Conservation (phyloP, 1,140 invertebrate species). For the Penaeus indicus region DNA sequence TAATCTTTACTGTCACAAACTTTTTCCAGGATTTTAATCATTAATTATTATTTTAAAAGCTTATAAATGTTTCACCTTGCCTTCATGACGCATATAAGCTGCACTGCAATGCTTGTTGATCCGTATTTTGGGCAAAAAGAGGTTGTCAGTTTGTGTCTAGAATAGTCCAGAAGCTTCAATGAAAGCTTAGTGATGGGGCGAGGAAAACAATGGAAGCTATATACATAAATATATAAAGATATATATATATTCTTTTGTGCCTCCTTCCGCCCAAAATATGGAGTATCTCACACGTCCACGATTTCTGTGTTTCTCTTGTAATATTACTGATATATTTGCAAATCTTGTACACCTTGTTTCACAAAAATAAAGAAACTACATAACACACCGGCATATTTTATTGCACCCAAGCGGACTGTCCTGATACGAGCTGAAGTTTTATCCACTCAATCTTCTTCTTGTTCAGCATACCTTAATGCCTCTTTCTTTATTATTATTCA, state of each 20-base stretch:
- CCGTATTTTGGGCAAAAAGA: slow-evolving; percentile 60
- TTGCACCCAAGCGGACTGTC: not conserved
- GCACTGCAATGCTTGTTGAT: slow-evolving; percentile 58
- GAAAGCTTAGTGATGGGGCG: no score
- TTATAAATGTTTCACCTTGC: slow-evolving; percentile 58
- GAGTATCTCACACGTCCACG: slow-evolving; percentile 58
- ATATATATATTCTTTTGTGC: slow-evolving; percentile 34
- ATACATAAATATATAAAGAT: slow-evolving; percentile 41
- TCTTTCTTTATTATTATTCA: no score
- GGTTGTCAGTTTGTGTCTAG: slow-evolving; percentile 9
- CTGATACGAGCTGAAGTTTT: not conserved
- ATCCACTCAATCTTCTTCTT: not conserved
- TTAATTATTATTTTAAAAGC: slow-evolving; percentile 49
- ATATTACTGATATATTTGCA: slow-evolving; percentile 64
- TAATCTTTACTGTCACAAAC: slow-evolving; percentile 32
- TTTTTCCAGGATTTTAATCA: slow-evolving; percentile 43
- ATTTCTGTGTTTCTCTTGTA: slow-evolving; percentile 59
- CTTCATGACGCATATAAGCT: slow-evolving; percentile 58
- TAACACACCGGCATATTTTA: not conserved
- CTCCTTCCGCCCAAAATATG: slow-evolving; percentile 60
- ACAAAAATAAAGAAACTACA: slow-evolving; percentile 62
- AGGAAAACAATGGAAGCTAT: not conserved
- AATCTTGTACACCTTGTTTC: slow-evolving; percentile 64
- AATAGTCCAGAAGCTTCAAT: no score
- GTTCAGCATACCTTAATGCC: not conserved